Percentiles rank a stretch among this genome's conserved stretches.
These are phyloP conservation scores for Xestia c-nigrum DNA, from an alignment of 2,888 invertebrate genomes.

Conservation along the genomic window DNA sequence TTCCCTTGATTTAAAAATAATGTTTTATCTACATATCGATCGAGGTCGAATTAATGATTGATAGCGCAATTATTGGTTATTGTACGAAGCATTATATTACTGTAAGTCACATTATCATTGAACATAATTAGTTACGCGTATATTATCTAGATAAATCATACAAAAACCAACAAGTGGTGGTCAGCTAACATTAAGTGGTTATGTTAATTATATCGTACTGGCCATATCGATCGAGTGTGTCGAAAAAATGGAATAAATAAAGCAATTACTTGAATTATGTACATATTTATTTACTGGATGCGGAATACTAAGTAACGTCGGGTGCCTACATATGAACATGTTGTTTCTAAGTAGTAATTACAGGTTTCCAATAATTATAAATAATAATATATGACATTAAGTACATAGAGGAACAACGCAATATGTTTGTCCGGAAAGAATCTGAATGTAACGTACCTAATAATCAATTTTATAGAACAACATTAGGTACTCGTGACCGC, in stretches of 20 bases:
- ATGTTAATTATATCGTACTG: slow-evolving; percentile 62
- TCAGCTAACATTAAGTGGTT: slow-evolving; percentile 54
- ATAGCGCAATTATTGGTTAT: slow-evolving; percentile 49
- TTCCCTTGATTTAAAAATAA: background rate
- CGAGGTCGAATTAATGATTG: slow-evolving; percentile 54
- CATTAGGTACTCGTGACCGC: slow-evolving; percentile 13
- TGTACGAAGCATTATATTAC: slow-evolving; percentile 34
- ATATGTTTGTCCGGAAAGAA: slow-evolving; percentile 32
- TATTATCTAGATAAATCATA: slow-evolving; percentile 61
- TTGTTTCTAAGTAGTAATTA: slow-evolving; percentile 48
- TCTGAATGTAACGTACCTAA: slow-evolving; percentile 6
- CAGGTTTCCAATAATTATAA: slow-evolving; percentile 29
- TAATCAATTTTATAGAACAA: slow-evolving; percentile 23
- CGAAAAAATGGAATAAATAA: slow-evolving; percentile 69
- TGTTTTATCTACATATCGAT: slow-evolving; percentile 20
- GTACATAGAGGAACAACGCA: slow-evolving; percentile 30
- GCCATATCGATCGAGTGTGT: slow-evolving; percentile 43
- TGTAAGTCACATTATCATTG: slow-evolving; percentile 60
- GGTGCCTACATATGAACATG: slow-evolving; percentile 23
- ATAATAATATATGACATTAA: slow-evolving; percentile 40
- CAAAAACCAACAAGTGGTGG: slow-evolving; percentile 62
- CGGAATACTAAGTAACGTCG: slow-evolving; percentile 42
- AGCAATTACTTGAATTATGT: slow-evolving; percentile 70
- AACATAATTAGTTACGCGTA: slow-evolving; percentile 54
- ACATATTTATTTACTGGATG: slow-evolving; percentile 68